Evolutionary conservation across 2,888 invertebrate genomes (phyloP), one percentile per base, ranked within the genome.

Genomic region (Sminthurides aquaticus): DNA sequence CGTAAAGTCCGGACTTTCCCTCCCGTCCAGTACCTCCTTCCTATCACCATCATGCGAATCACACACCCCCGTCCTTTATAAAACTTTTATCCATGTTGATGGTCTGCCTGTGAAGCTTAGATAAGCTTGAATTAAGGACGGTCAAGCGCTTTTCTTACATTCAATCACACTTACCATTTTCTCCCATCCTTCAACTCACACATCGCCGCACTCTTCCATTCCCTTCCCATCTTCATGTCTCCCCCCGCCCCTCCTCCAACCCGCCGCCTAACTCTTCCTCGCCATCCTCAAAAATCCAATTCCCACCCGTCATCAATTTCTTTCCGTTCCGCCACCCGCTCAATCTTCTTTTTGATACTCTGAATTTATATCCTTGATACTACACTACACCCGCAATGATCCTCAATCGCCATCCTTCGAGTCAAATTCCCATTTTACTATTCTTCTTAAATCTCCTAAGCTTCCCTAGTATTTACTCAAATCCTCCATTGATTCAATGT

Each of bases 91-190:
- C 43, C 43, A 34, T 15, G 43, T 5, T 34, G 43, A 34, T 34
- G 43, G 48, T 20, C 49, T n/a, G 49, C n/a, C 62, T 55, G 62
- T 24, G 20, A 49, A 26, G 28, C 27, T 49, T 20, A 27, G 62
- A 62, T 62, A 62, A 62, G 62, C 62, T 49, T 22, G 56, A 54
- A 62, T 62, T 57, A 48, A 27, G 49, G 56, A 62, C 62, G 62
- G 62, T 62, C 62, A 62, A 62, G 48, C 57, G 62, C 43, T 15
- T 49, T 54, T 62, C 48, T 48, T 52, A 58, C 24, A 58, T 58
- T 58, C 49, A 60, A 60, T 60, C 60, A 48, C 26, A 20, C 2
- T 22, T 25, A 49, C 27, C 29, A 57, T n/a, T 57, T 26, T 28
- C 20, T 57, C n/a, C 29, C 15, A 28, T 57, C 27, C 20, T 26